A percentile compares a stretch with the other conserved stretches of the same genome.
phyloP scores from a whole-genome alignment of 2,113 vertebrate species.

The Callipepla squamata region DNA sequence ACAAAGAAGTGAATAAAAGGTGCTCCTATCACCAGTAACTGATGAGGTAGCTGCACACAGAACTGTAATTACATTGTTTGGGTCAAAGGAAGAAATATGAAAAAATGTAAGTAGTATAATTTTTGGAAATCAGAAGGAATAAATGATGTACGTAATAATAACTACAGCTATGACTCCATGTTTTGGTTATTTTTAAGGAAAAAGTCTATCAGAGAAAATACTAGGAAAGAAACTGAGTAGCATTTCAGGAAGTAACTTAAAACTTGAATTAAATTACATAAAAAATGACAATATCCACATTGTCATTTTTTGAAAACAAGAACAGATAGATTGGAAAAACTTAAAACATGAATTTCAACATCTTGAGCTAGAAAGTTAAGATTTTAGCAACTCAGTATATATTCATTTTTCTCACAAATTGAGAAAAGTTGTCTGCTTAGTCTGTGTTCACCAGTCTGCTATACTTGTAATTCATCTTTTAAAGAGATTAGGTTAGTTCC shows the following conservation, averaged over 20 bases:
- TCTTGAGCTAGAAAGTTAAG: neutral
- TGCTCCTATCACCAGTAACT: neutral
- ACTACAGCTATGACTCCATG: neutral
- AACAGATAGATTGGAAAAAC: neutral
- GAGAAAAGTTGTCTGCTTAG: neutral
- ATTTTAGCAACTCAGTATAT: neutral
- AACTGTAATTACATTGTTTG: neutral
- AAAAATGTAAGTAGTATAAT: neutral
- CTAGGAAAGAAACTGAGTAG: neutral
- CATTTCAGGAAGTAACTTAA: neutral
- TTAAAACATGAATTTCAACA: neutral
- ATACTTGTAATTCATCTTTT: constrained; percentile 2
- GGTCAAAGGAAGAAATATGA: neutral
- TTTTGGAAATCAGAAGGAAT: neutral
- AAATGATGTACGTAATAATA: neutral
- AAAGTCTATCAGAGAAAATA: neutral
- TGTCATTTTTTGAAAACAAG: too few species aligned
- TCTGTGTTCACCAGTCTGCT: neutral
- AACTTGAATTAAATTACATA: neutral
- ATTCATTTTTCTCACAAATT: neutral
- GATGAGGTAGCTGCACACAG: neutral
- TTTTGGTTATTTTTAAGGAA: neutral
- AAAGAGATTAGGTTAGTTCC: constrained; percentile 17
- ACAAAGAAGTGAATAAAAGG: constrained; percentile 3
- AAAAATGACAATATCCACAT: neutral